phyloP scores from a whole-genome alignment of 2,888 invertebrate species.

The Mythimna albipuncta region DNA sequence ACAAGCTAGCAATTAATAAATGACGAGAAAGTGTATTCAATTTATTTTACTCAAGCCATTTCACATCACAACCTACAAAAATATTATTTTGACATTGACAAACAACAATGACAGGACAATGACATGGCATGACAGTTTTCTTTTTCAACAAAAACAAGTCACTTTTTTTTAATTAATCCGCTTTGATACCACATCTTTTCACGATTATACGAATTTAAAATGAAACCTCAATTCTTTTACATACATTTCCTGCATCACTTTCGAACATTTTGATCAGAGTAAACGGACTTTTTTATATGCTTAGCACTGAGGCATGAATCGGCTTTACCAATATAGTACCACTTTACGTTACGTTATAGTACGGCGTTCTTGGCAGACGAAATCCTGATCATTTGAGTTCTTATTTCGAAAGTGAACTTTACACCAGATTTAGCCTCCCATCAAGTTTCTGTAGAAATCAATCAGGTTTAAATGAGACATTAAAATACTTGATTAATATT shows the following conservation, averaged over 20 bases:
- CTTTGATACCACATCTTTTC: constrained; percentile 8
- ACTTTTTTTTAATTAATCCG: neutral
- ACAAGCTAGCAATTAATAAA: neutral
- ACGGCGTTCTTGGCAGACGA: no score
- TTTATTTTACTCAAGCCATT: constrained; percentile 23
- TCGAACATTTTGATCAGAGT: neutral
- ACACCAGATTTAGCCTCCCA: neutral
- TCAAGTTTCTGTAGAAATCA: neutral
- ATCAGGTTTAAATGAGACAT: constrained; percentile 3
- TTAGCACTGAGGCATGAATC: neutral
- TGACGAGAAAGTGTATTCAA: constrained; percentile 16
- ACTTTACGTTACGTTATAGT: no score
- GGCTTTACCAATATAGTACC: neutral
- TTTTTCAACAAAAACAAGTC: neutral
- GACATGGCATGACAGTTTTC: neutral
- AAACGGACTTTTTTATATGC: neutral
- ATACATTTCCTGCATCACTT: neutral
- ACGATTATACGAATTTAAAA: no score
- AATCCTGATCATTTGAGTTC: no score
- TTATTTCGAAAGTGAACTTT: neutral
- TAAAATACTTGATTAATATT: constrained; percentile 7
- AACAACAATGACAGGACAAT: constrained; percentile 15
- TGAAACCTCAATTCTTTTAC: neutral
- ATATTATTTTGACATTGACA: constrained; percentile 49
- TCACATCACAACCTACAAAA: constrained; percentile 53